Percentiles rank a stretch among this genome's conserved stretches.
phyloP scores from a whole-genome alignment of 2,113 vertebrate genomes.

The Chloropsis hardwickii region DNA sequence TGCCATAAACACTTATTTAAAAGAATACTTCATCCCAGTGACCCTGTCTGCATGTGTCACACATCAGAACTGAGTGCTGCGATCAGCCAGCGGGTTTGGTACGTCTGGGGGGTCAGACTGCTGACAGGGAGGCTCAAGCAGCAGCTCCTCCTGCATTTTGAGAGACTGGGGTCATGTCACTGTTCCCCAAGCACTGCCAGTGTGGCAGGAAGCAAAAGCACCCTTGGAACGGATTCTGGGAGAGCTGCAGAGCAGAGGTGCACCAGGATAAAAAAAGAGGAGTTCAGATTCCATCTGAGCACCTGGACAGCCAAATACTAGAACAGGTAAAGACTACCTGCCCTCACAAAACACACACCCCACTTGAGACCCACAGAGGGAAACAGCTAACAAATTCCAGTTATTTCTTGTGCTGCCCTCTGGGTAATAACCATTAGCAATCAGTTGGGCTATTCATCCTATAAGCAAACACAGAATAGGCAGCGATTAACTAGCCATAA shows the following conservation, averaged over 20 bases:
- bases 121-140: background rate
- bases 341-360: background rate
- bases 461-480: background rate
- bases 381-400: background rate
- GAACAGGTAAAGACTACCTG: background rate
- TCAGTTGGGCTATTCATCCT: background rate
- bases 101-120: background rate
- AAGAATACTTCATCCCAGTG: background rate
- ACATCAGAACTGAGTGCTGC: background rate
- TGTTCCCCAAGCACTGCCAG: background rate
- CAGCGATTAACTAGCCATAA: background rate
- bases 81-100: background rate
- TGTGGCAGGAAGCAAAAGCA: background rate
- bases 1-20: background rate
- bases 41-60: background rate
- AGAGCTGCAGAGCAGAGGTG: background rate
- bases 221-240: background rate
- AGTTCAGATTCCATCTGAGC: background rate
- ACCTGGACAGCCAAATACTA: background rate
- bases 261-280: background rate
- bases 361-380: background rate
- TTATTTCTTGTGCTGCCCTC: background rate
- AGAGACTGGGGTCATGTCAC: background rate
- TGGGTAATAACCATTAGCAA: background rate
- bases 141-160: background rate